Evolutionary conservation across 1,140 invertebrate genomes (phyloP).

Genomic region (Leptopilina boulardi): DNA sequence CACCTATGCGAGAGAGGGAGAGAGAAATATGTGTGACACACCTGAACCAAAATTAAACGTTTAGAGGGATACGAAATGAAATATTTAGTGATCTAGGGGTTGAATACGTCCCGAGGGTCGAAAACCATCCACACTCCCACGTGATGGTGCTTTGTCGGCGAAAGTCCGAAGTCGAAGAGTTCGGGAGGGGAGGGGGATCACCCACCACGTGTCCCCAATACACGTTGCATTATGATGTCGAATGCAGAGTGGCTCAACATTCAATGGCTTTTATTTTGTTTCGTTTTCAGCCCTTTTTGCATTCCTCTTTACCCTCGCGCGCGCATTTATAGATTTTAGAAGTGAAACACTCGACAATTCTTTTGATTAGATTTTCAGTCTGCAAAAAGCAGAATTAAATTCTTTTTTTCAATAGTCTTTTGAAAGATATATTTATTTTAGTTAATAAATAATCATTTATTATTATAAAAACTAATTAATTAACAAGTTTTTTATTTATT

Average conservation of each 20-base stretch:
- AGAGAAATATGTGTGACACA: constrained; percentile 46
- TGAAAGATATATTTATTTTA: too few relatives aligned
- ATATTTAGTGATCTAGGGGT: constrained; percentile 70
- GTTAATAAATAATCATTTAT: too few relatives aligned
- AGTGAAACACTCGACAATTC: constrained; percentile 5
- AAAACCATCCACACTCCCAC: constrained; percentile 10
- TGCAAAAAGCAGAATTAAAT: constrained; percentile 18
- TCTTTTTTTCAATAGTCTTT: not conserved
- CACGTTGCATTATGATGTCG: constrained; percentile 54
- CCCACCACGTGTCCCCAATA: constrained; percentile 41
- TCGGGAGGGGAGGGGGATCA: not conserved
- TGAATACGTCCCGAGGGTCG: constrained; percentile 37
- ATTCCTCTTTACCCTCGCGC: constrained; percentile 20
- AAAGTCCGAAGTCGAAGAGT: constrained; percentile 29
- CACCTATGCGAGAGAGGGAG: not conserved
- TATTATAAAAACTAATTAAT: too few relatives aligned
- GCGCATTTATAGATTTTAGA: not conserved
- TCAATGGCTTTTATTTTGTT: constrained; percentile 42
- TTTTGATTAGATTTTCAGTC: constrained; percentile 5
- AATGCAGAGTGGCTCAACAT: constrained; percentile 50
- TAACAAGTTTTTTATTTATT: too few relatives aligned
- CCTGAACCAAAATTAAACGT: constrained; percentile 72
- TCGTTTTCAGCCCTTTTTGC: constrained; percentile 18
- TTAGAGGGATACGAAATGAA: constrained; percentile 70
- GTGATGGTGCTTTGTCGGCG: constrained; percentile 26